A percentile compares a stretch with the other conserved stretches of the same genome.
These are phyloP conservation scores for Hofmannophila pseudospretella DNA, from an alignment of 2,888 invertebrate genomes.

Conservation along the genomic window DNA sequence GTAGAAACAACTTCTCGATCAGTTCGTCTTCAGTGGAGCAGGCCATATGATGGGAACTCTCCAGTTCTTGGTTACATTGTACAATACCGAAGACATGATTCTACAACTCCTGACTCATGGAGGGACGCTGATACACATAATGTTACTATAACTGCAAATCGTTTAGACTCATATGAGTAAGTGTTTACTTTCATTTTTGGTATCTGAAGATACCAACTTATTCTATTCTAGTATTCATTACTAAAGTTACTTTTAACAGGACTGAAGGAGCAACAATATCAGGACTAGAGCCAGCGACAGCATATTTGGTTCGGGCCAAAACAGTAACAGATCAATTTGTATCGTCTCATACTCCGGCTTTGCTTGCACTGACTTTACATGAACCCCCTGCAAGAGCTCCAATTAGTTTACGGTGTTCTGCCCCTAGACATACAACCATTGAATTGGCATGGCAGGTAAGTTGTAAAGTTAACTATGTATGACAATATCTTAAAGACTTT, in stretches of 20 bases:
- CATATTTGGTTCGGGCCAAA: slow-evolving; percentile 62
- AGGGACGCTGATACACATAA: slow-evolving; percentile 77
- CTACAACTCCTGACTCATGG: slow-evolving; percentile 74
- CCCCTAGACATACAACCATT: slow-evolving; percentile 55
- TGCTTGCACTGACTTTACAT: slow-evolving; percentile 61
- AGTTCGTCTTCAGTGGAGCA: slow-evolving; percentile 81
- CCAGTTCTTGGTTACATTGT: slow-evolving; percentile 87
- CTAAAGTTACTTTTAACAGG: slow-evolving; percentile 22
- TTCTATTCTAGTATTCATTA: background rate
- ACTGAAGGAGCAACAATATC: slow-evolving; percentile 62
- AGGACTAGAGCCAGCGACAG: slow-evolving; percentile 65
- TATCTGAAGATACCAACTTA: too few species aligned
- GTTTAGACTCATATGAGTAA: slow-evolving; percentile 57
- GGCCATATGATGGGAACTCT: slow-evolving; percentile 88
- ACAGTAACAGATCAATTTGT: slow-evolving; percentile 67
- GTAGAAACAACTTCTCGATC: slow-evolving; percentile 81
- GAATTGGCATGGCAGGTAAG: slow-evolving; percentile 67
- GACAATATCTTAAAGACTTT: background rate
- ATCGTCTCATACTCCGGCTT: slow-evolving; percentile 62
- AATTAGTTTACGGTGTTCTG: slow-evolving; percentile 54
- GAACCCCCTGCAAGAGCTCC: slow-evolving; percentile 67
- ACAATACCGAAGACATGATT: slow-evolving; percentile 81
- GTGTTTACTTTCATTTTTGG: slow-evolving; percentile 18
- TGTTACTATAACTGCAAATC: slow-evolving; percentile 65
- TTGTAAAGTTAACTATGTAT: too few species aligned